Conservation (phyloP, 2,888 invertebrate genomes). For the Acholoe squamosa region DNA sequence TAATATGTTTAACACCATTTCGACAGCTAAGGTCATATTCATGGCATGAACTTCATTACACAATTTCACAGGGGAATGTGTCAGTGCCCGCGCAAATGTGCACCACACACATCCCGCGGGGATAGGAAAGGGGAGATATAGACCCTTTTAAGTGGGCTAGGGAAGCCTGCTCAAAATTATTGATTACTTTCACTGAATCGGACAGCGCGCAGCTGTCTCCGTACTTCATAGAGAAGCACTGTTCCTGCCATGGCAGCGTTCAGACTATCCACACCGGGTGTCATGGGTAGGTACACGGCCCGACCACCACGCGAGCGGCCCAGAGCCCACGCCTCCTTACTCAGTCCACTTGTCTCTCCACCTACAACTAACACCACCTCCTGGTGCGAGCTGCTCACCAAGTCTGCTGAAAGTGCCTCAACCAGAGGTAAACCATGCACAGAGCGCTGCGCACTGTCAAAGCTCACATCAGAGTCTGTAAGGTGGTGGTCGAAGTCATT, state of each 20-base stretch:
- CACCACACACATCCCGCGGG: too few species aligned
- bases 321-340: constrained; percentile 87
- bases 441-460: background rate
- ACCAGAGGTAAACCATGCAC: constrained; percentile 69
- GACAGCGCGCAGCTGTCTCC: constrained; percentile 59
- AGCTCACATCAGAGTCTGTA: background rate
- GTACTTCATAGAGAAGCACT: constrained; percentile 92
- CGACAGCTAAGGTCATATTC: too few species aligned
- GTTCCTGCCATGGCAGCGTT: constrained; percentile 93
- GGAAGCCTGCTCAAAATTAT: too few species aligned
- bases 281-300: constrained; percentile 91
- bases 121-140: too few species aligned
- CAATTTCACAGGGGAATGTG: too few species aligned
- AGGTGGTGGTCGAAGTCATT: background rate
- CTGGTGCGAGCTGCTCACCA: constrained; percentile 68
- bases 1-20: too few species aligned
- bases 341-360: constrained; percentile 95
- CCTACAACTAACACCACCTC: constrained; percentile 90
- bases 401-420: background rate
- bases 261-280: constrained; percentile 90
- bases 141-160: too few species aligned
- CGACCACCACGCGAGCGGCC: constrained; percentile 86
- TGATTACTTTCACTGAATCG: background rate
- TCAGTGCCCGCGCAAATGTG: too few species aligned
- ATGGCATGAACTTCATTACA: too few species aligned